A percentile compares a stretch with the other conserved stretches of the same genome.
Evolutionary conservation across 2,113 vertebrate genomes (phyloP).

Genomic region (Trogon melanurus): DNA sequence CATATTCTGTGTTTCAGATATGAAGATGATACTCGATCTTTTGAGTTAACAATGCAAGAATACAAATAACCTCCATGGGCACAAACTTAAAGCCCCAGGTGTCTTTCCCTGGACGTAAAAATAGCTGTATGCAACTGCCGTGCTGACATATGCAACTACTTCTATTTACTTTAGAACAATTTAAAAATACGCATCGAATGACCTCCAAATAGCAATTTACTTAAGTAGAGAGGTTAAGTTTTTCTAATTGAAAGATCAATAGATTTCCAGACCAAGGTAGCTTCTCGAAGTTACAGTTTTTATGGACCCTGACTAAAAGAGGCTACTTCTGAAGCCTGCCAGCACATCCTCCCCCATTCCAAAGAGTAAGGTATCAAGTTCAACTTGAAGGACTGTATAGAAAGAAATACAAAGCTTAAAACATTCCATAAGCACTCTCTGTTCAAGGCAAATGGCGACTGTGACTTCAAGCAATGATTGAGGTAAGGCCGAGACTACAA

Average conservation of each 20-base stretch:
- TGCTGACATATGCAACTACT: not conserved
- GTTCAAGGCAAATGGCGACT: not conserved
- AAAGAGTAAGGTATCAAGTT: not conserved
- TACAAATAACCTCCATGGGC: not conserved
- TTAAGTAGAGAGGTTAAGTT: not conserved
- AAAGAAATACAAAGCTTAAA: not conserved
- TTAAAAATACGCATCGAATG: not conserved
- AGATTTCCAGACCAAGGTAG: not conserved
- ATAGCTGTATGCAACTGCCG: not conserved
- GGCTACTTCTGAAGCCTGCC: not conserved
- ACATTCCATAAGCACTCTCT: not conserved
- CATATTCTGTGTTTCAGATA: not conserved
- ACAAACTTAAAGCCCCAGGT: not conserved
- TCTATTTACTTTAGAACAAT: not conserved
- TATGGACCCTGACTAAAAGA: not conserved
- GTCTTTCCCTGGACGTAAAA: not conserved
- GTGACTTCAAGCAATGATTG: not conserved
- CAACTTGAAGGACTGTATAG: not conserved
- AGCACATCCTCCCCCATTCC: not conserved
- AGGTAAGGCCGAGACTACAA: not conserved
- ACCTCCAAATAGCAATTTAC: not conserved
- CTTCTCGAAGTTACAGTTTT: not conserved
- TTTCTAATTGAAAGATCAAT: not conserved
- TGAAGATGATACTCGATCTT: not conserved
- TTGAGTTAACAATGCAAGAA: not conserved